Evolutionary conservation across 1,140 invertebrate species (phyloP), one percentile per base, ranked within the genome.

Genomic region (Micrasema longulum): DNA sequence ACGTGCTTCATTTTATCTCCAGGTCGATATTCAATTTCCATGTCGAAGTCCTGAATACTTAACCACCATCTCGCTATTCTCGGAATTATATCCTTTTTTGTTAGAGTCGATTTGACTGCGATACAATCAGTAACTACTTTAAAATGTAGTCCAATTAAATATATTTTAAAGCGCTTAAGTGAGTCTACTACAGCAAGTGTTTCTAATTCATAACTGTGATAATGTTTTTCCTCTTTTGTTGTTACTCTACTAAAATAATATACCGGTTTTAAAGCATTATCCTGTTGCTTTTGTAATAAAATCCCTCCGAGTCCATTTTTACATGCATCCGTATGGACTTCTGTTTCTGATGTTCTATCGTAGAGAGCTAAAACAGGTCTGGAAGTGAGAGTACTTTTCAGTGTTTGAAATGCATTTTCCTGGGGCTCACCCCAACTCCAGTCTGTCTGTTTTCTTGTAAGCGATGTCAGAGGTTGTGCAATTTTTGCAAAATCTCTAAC

Each of bases 1-100:
- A 76, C 80, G 62, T 82, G 79, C 14, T 47, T 52, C 78, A 81
- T 80, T 22, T 71, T 76, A 23, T 22, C 16, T 5, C 79, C 78
- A 4, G 77, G 48, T 1, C 77, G 12, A 57, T 82, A 76, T 57
- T 79, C 76, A 10, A 80, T 77, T 0, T 22, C 14, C 48, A 74
- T 81, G 62, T 77, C 64, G 57, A 55, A 81, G 55, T 81, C 80
- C 64, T 78, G 72, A 12, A 80, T 35, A 9, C 73, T 64, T 3
- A 80, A 57, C 67, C 73, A 74, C 79, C 81, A 84, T 6, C 80
- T 47, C 5, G 76, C 77, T 48, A 48, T 31, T 31, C 26, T 2
- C 26, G 26, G 26, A 31, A 31, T 31, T 7, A 31, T 31, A 31
- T 31, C 26, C 7, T 31, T 31, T 31, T 31, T 31, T 31, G 26